Evolutionary conservation across 2,888 invertebrate genomes (phyloP), one percentile per base, ranked within the genome.

Genomic region (Hoplodrina ambigua): DNA sequence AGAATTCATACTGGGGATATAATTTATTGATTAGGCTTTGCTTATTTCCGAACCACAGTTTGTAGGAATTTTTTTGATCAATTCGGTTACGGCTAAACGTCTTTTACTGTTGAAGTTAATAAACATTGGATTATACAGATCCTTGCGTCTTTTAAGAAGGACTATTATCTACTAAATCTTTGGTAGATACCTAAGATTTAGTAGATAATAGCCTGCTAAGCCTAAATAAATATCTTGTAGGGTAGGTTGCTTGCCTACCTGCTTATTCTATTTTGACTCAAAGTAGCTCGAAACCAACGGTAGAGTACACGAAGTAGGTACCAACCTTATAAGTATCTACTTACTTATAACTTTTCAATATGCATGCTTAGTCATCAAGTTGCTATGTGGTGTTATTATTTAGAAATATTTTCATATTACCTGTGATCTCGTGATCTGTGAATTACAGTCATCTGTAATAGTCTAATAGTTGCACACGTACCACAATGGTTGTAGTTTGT

Each of bases 401-500:
- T 72, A 69, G 33, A 54, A 17, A 56, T 71, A 52, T 41, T 41
- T 75, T 75, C 46, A 57, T 75, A 19, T 8, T 60, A 60, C 19
- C 20, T 33, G 49, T 44, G 50, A 55, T 52, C 73, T 52, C n/a
- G 53, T 64, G 59, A 60, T 69, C 50, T 62, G 19, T 81, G 67
- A 70, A 57, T 81, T 68, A 68, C 56, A 53, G 56, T 49, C 30
- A 72, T 57, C 20, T 71, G 30, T 62, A 61, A 52, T 68, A 65
- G 56, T 67, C 50, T 25, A 68, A 72, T 57, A 76, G 54, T 54
- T 69, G 55, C 44, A 55, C 69, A 41, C 41, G 20, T 62, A 30
- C 49, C 52, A 72, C 57, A 69, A 81, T 68, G 61, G 55, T 46
- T 46, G 30, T 54, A 55, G 74, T 81, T 75, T 74, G 77, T 74